phyloP scores from a whole-genome alignment of 2,888 invertebrate species.

The Lysandra coridon region DNA sequence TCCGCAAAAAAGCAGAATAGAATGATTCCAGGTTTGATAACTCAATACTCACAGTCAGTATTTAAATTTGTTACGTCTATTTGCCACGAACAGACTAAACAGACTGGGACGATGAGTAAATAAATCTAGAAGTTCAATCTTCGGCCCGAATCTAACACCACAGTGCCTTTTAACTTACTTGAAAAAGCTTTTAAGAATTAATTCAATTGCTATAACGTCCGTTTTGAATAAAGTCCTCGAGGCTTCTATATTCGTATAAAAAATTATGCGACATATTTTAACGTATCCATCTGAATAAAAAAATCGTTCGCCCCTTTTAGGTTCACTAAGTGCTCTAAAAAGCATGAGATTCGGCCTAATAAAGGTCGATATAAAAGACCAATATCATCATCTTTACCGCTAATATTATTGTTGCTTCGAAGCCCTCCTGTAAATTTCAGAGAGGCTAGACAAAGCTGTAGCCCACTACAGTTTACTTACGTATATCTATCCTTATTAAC shows the following conservation, averaged over 20 bases:
- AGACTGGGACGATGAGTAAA: background rate
- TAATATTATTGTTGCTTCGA: background rate
- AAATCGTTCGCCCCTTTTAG: background rate
- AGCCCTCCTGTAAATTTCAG: background rate
- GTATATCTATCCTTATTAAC: too few species aligned
- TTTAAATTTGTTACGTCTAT: background rate
- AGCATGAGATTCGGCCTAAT: background rate
- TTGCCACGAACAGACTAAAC: background rate
- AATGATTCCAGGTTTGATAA: background rate
- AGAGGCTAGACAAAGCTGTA: too few species aligned
- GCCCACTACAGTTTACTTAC: too few species aligned
- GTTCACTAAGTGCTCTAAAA: background rate
- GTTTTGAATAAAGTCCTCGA: background rate
- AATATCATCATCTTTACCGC: background rate
- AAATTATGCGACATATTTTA: background rate
- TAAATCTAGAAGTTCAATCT: conserved; percentile 13
- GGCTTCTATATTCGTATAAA: background rate
- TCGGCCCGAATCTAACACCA: background rate
- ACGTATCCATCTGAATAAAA: background rate
- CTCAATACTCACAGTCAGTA: background rate
- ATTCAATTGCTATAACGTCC: conserved; percentile 22
- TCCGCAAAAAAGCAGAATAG: background rate
- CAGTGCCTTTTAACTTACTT: conserved; percentile 15
- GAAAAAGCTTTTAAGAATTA: conserved; percentile 28
- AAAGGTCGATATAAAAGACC: background rate